Base-by-base conservation (phyloP, 2,797 vertebrate species). In the Mallotus villosus region DNA sequence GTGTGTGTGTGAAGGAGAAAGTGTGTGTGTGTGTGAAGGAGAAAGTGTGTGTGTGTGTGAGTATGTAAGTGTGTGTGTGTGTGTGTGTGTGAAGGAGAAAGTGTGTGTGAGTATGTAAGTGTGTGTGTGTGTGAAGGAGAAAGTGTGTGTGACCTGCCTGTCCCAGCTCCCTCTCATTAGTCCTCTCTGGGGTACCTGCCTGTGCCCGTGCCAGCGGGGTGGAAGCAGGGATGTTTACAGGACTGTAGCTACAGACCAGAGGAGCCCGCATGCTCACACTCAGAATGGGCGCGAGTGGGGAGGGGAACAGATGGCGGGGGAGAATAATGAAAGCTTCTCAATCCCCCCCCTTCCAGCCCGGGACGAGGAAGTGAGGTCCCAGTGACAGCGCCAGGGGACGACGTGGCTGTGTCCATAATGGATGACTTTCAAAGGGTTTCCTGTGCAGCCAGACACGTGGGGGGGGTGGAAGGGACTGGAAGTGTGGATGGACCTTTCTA, bases 281-380 rank as follows among this genome's bases (percentile, higher is more conserved):
- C 72, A 75, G 76, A 61, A 63, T 77, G 74, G 73, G 72, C 64
- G 46, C 68, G 79, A 81, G 87, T 87, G 86, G 83, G 37, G 19
- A 81, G 37, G 17, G 61, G 66, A 29, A 68, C 66, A 68, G 66
- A 55, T 55, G 25, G 49, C 27, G 72, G 76, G 76, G 71, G 78
- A 76, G 74, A 59, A 71, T 55, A 70, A 71, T 72, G 68, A 84
- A 78, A 64, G 77, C 27, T 82, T 82, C 81, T 80, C 68, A 41
- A 70, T 41, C 75, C 76, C 63, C 27, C 46, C 4, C 27, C 25
- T 24, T 17, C 80, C 66, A 73, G 63, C 74, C 27, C 5, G 7
- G 32, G 49, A 70, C 70, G 11, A 3, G 74, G 61, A 60, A 37
- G 73, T 74, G 68, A 74, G 27, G 32, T 22, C 37, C 72, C 64